phyloP scores from a whole-genome alignment of 2,113 vertebrate species.

The Corythaixoides concolor region DNA sequence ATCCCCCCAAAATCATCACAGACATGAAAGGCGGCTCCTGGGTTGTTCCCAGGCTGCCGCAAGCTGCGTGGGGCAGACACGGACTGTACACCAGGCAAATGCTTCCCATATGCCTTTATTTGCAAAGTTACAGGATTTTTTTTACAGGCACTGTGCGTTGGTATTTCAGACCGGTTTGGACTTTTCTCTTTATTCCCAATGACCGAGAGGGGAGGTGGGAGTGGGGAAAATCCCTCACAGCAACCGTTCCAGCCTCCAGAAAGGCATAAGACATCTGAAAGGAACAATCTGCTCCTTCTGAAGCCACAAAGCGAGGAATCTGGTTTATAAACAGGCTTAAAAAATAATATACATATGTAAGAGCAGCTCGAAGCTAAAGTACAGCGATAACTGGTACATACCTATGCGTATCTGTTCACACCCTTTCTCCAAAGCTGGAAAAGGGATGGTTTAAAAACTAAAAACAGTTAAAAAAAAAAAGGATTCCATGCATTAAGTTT shows the following conservation, averaged over 20 bases:
- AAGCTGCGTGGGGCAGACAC: neutral
- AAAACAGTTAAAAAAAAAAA: neutral
- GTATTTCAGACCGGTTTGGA: constrained; percentile 1
- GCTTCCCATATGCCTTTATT: constrained; percentile 77
- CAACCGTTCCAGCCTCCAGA: neutral
- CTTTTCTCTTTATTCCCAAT: neutral
- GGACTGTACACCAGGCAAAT: neutral
- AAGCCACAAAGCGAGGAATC: constrained; percentile 18
- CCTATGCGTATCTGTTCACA: neutral
- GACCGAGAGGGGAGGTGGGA: neutral
- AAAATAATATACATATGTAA: constrained; percentile 49
- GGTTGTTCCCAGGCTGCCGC: neutral
- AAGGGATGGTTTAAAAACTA: constrained; percentile 43
- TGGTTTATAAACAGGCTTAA: constrained; percentile 58
- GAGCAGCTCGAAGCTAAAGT: constrained; percentile 67
- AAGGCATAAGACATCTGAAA: constrained; percentile 45
- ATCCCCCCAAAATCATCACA: accelerated
- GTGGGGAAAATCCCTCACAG: constrained; percentile 6
- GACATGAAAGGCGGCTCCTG: neutral
- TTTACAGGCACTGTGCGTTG: constrained; percentile 62
- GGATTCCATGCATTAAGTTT: constrained; percentile 67
- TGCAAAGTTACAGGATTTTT: constrained; percentile 35
- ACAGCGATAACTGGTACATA: constrained; percentile 38
- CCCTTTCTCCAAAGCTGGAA: constrained; percentile 3
- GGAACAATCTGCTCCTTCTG: constrained; percentile 33